Percentiles rank a stretch among this genome's conserved stretches.
Conservation (phyloP, 2,888 invertebrate genomes). For the Mesochorus sp. region DNA sequence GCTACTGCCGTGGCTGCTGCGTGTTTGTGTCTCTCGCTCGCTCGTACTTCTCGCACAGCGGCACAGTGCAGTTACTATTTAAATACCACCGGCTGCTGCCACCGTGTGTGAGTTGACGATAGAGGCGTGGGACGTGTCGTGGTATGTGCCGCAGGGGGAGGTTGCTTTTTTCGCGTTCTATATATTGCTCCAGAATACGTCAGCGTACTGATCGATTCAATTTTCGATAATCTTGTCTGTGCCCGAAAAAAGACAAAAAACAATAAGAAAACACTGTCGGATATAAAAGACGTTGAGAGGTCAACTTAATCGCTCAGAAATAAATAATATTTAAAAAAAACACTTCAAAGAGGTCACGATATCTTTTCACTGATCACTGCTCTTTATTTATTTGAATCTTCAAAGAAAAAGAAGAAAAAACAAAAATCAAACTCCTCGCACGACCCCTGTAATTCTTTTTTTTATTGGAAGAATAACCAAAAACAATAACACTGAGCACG, state of each 20-base stretch:
- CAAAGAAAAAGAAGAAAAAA: background rate
- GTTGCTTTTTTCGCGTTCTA: background rate
- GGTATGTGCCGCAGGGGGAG: constrained; percentile 25
- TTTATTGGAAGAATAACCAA: background rate
- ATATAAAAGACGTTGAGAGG: no score
- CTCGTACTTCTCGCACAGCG: constrained; percentile 51
- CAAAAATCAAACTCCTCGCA: background rate
- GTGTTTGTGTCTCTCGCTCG: constrained; percentile 54
- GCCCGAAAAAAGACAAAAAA: background rate
- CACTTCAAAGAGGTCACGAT: constrained; percentile 33
- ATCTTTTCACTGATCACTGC: constrained; percentile 8
- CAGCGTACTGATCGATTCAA: constrained; percentile 1
- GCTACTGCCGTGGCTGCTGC: constrained; percentile 40
- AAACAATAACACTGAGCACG: constrained; percentile 34
- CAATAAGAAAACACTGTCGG: background rate
- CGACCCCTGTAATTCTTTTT: background rate
- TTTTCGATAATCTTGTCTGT: background rate
- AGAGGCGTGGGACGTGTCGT: constrained; percentile 45
- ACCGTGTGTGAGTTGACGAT: constrained; percentile 59
- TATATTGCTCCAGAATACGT: no score
- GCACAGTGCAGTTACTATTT: constrained; percentile 63
- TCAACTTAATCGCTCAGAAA: no score
- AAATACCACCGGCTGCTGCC: constrained; percentile 64
- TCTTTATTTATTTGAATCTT: constrained; percentile 3
- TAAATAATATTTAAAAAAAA: background rate